Evolutionary conservation across 1,140 invertebrate genomes (phyloP).

Genomic region (Centruroides sculpturatus): DNA sequence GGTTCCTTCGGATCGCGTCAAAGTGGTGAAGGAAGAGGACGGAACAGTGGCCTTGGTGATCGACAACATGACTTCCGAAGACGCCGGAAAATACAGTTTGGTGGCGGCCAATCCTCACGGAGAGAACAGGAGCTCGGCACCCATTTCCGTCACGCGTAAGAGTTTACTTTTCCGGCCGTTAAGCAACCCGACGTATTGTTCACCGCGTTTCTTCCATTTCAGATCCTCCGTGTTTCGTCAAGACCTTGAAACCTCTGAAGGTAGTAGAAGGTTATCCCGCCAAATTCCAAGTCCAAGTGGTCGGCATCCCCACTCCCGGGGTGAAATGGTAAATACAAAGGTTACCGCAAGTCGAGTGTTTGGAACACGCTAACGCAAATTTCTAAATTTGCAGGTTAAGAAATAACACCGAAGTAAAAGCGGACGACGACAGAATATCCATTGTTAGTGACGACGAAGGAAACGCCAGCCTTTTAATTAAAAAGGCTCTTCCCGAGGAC

Average conservation of each 20-base stretch:
- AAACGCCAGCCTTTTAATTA: conserved; percentile 47
- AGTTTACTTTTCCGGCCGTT: no score
- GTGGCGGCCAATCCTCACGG: conserved; percentile 35
- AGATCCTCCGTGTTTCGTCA: conserved; percentile 24
- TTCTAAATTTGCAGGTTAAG: not conserved
- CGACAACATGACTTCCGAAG: conserved; percentile 38
- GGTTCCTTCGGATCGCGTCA: conserved; percentile 38
- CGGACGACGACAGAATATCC: conserved; percentile 22
- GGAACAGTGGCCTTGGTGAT: conserved; percentile 35
- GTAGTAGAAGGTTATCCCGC: conserved; percentile 51
- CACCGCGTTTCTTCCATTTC: no score
- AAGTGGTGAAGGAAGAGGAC: conserved; percentile 41
- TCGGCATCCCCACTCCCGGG: conserved; percentile 59
- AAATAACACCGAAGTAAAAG: no score
- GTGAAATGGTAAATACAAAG: conserved; percentile 44
- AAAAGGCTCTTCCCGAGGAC: conserved; percentile 36
- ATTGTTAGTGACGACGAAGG: conserved; percentile 48
- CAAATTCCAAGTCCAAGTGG: conserved; percentile 17
- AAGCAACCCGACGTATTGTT: no score
- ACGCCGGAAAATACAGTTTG: conserved; percentile 41
- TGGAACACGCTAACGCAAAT: no score
- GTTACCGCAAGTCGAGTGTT: no score
- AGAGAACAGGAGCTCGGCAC: conserved; percentile 24
- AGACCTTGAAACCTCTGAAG: conserved; percentile 49
- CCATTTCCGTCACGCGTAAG: conserved; percentile 23